Evolutionary conservation across 2,888 invertebrate species (phyloP).

Genomic region (Fabriciana adippe): DNA sequence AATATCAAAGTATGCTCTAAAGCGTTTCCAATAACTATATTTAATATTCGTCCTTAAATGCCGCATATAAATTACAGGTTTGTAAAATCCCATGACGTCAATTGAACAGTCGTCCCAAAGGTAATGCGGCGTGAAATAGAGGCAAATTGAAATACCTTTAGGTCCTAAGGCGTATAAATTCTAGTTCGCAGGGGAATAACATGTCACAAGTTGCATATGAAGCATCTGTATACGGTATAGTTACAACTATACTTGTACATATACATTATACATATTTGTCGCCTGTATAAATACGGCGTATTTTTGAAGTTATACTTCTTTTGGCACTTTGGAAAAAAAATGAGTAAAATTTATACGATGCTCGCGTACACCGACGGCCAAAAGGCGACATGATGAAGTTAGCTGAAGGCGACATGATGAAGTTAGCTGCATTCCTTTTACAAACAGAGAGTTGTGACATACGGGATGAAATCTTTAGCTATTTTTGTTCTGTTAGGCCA

Average conservation of each 20-base stretch:
- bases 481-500: too few relatives aligned
- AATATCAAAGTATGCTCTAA: conserved; percentile 5
- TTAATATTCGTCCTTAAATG: conserved; percentile 9
- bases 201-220: neutral
- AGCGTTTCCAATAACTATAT: conserved; percentile 17
- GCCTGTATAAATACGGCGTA: too few relatives aligned
- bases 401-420: too few relatives aligned
- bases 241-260: neutral
- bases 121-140: conserved; percentile 30
- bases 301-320: too few relatives aligned
- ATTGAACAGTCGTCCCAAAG: conserved; percentile 30
- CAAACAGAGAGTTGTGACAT: too few relatives aligned
- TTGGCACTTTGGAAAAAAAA: too few relatives aligned
- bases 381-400: too few relatives aligned
- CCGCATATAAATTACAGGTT: conserved; percentile 20
- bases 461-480: too few relatives aligned
- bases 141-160: conserved; percentile 14
- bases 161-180: conserved; percentile 16
- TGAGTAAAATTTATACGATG: too few relatives aligned
- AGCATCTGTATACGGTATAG: neutral
- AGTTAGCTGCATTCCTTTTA: too few relatives aligned
- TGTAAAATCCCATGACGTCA: conserved; percentile 55
- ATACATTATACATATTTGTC: too few relatives aligned
- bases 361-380: too few relatives aligned
- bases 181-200: conserved; percentile 24